These are phyloP conservation scores for Ibidorhyncha struthersii DNA, from an alignment of 2,113 vertebrate genomes.

Conservation along the genomic window DNA sequence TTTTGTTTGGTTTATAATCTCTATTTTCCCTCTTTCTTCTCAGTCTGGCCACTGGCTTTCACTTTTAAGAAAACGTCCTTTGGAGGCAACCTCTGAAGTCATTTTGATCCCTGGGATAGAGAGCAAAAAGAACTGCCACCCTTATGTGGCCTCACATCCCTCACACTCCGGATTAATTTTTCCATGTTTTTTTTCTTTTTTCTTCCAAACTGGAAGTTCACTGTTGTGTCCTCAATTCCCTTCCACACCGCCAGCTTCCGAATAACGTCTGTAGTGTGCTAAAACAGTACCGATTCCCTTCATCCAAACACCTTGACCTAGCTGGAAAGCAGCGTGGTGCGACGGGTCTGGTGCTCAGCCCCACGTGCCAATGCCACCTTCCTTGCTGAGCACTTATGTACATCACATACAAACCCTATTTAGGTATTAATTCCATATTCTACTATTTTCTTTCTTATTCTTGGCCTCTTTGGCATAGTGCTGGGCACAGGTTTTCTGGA, in stretches of 20 bases:
- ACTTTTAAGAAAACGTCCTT: background rate
- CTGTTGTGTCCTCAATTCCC: background rate
- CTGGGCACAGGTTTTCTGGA: background rate
- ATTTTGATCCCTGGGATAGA: background rate
- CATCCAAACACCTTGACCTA: too few relatives aligned
- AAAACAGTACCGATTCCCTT: background rate
- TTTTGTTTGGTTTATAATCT: background rate
- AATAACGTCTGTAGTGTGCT: background rate
- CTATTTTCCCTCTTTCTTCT: background rate
- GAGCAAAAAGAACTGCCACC: background rate
- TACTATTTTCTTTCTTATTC: background rate
- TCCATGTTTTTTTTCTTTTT: background rate
- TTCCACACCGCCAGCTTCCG: background rate
- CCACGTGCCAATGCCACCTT: accelerated
- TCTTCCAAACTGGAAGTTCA: background rate
- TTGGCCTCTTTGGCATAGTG: background rate
- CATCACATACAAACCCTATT: background rate
- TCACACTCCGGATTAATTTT: background rate
- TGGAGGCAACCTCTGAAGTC: background rate
- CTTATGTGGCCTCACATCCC: background rate
- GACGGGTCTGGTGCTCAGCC: background rate
- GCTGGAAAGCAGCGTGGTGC: accelerated
- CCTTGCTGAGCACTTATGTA: background rate
- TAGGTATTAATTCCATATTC: background rate
- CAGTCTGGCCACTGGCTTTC: background rate